Evolutionary conservation across 2,113 vertebrate species (phyloP), one percentile per base, ranked within the genome.

Genomic region (Camelus bactrianus): DNA sequence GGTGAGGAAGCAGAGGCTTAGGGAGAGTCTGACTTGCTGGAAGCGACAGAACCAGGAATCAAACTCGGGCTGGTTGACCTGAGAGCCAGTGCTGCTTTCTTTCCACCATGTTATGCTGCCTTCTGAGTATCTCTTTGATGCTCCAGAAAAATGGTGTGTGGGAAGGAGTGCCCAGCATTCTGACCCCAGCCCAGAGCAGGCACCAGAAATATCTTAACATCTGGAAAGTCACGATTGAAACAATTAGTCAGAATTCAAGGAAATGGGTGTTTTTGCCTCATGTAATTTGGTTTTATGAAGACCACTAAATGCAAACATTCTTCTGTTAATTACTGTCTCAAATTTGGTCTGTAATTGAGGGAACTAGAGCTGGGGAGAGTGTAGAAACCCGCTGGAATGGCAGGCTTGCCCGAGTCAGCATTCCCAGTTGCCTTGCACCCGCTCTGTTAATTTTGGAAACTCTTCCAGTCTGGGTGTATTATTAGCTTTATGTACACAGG

Each of bases 271-370:
- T 93, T 98, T 98, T 97, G 77, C 97, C 83, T 97, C 67, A 28
- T 95, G 73, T 91, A 96, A 97, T 98, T 98, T 98, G 73, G 94
- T 97, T 98, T 98, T 98, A 97, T 96, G 98, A 90, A 97, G 97
- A 95, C 95, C 97, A 96, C 93, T 97, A 96, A 94, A 98, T 96
- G 97, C 89, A 98, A 97, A 96, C 97, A 97, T 98, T 97, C 96
- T 96, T 96, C 94, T 97, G 96, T 96, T 98, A 98, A 98, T 98
- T 97, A 73, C 93, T 92, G 82, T 93, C 97, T 98, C 89, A 91
- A 97, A 98, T 98, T 97, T 72, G 89, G 96, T 96, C 73, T 93
- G 14, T 94, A 95, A 98, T 95, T 98, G 93, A 97, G 97, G 86
- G 96, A 92, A 91, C 96, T 97, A 84, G 97, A 96, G 92, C 97